These are phyloP conservation scores for Archilochus colubris DNA, from an alignment of 2,113 vertebrate genomes.

Conservation along the genomic window DNA sequence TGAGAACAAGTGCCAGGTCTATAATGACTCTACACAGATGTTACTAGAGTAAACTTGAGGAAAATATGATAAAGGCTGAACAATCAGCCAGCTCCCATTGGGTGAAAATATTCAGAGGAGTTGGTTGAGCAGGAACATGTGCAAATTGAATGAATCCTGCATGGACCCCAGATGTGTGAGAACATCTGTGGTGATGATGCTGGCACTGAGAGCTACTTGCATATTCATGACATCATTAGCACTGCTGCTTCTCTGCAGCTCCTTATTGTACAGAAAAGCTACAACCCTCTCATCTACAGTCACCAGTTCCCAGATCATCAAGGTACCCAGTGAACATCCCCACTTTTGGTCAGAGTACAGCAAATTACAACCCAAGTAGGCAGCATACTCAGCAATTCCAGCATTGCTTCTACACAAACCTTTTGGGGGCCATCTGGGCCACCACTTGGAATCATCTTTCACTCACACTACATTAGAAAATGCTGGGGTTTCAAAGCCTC, in stretches of 20 bases:
- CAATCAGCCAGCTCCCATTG: slow-evolving; percentile 28
- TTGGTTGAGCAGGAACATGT: slow-evolving; percentile 54
- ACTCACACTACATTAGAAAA: background rate
- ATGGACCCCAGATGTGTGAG: slow-evolving; percentile 53
- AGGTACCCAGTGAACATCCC: background rate
- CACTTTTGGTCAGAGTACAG: background rate
- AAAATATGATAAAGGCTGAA: slow-evolving; percentile 48
- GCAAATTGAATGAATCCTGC: slow-evolving; percentile 12
- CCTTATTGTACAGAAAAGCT: background rate
- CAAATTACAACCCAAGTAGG: background rate
- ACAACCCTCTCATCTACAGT: background rate
- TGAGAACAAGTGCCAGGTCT: background rate
- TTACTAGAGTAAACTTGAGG: slow-evolving; percentile 51
- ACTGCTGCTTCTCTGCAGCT: background rate
- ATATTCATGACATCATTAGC: slow-evolving; percentile 52
- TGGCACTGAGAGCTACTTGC: slow-evolving; percentile 41
- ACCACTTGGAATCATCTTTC: background rate
- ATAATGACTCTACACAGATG: slow-evolving; percentile 66
- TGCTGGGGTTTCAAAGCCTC: background rate
- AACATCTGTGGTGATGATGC: slow-evolving; percentile 52
- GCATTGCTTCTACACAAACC: background rate
- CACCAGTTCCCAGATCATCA: background rate
- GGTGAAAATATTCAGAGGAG: slow-evolving; percentile 16
- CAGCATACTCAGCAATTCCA: background rate
- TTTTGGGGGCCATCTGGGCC: background rate